A percentile compares a stretch with the other conserved stretches of the same genome.
Conservation (phyloP, 2,113 vertebrate genomes). For the Mobula hypostoma region DNA sequence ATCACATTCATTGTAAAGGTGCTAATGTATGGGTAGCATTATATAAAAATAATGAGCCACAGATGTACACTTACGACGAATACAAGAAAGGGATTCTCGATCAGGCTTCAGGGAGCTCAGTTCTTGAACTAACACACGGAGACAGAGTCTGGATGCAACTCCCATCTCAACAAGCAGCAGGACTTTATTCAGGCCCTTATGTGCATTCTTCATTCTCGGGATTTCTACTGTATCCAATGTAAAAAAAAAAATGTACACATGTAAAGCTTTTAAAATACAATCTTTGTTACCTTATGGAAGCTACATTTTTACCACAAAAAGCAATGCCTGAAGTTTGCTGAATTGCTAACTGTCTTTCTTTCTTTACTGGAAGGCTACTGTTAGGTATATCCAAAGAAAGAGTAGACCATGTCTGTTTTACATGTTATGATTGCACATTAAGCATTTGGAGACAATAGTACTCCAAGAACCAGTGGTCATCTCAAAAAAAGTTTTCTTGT, state of each 20-base stretch:
- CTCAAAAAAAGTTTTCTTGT: not conserved
- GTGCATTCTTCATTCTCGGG: conserved; percentile 95
- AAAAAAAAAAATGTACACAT: conserved; percentile 48
- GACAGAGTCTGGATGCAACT: conserved; percentile 86
- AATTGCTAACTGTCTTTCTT: conserved; percentile 19
- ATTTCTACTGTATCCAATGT: conserved; percentile 93
- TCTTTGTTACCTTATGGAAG: conserved; percentile 13
- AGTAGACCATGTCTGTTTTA: conserved; percentile 19
- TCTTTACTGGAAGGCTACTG: conserved; percentile 18
- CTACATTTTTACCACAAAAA: conserved; percentile 20
- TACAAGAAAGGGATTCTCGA: conserved; percentile 92
- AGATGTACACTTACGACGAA: conserved; percentile 97
- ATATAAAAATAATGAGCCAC: conserved; percentile 87
- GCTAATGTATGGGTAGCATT: conserved; percentile 90
- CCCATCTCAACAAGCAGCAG: conserved; percentile 89
- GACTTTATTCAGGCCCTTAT: conserved; percentile 91
- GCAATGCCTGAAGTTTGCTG: not conserved
- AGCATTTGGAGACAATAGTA: not conserved
- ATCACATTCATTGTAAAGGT: conserved; percentile 94
- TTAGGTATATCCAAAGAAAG: not conserved
- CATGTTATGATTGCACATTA: not conserved
- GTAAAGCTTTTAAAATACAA: conserved; percentile 30
- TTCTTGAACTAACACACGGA: conserved; percentile 73
- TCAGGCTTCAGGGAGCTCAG: conserved; percentile 90
- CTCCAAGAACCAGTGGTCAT: not conserved